Evolutionary conservation across 37 sponge, comb jelly and placozoan species (phyloP), one percentile per base, ranked within the genome.

Genomic region (Ephydatia muelleri): DNA sequence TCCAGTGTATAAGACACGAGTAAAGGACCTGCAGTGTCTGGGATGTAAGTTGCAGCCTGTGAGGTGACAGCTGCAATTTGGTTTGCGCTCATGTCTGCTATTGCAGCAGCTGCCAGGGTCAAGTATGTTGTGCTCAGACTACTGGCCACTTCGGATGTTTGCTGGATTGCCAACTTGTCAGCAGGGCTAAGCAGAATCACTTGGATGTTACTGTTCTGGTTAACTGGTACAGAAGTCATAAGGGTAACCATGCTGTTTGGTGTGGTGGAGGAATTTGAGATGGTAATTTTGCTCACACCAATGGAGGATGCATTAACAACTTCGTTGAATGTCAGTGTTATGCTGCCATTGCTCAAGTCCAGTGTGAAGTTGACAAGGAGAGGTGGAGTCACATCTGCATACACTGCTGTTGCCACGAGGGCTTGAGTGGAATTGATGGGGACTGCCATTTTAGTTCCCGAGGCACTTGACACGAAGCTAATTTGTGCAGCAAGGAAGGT

Each of bases 311-410:
- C 88, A 77, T 92, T 82, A 14, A 97, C 88, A 43, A 94, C 93
- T 86, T 97, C 97, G 86, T 82, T 84, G 83, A 97, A 97, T 39
- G 93, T 89, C 32, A 97, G 86, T 0, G 34, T 48, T 1, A 97
- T 64, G 26, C 67, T 71, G 6, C 70, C n/a, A 19, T 73, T 38
- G 75, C 92, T 70, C 57, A 93, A 80, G 74, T 97, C 83, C 22
- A 97, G 85, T 11, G 73, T 35, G 76, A 89, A 97, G 25, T 40
- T 39, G 3, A 25, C 72, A 28, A 97, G 79, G 19, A 73, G 13
- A 4, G 95, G 95, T 21, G 92, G 80, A 0, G 90, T 84, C 5
- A 48, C 48, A 78, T 95, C 95, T 35, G 35, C 49, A 38, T 72
- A 72, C 25, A 89, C 68, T 26, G 22, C 33, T 23, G 67, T 38